Percentiles rank a stretch among this genome's conserved stretches.
Evolutionary conservation across 2,888 invertebrate species (phyloP).

Genomic region (Portevinia maculata): DNA sequence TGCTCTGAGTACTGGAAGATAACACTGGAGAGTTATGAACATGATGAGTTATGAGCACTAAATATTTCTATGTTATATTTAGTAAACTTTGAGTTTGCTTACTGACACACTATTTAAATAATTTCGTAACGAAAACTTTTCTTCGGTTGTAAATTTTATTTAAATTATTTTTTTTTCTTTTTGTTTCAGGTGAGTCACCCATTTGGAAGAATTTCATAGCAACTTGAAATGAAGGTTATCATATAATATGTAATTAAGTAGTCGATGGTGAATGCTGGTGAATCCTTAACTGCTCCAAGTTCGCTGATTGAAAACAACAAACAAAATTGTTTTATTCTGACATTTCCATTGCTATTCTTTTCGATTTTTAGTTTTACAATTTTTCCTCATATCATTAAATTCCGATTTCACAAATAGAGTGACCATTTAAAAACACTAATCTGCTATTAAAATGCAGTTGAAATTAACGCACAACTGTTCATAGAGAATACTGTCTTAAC

Average conservation of each 20-base stretch:
- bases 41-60: slow-evolving; percentile 16
- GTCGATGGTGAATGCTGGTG: not conserved
- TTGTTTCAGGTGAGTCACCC: slow-evolving; percentile 47
- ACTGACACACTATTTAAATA: not conserved
- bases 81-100: not conserved
- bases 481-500: no score
- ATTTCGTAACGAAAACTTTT: slow-evolving; percentile 9
- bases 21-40: slow-evolving; percentile 7
- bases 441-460: no score
- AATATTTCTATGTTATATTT: not conserved
- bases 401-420: no score
- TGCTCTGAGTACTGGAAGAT: slow-evolving; percentile 6
- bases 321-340: no score
- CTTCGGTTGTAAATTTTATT: slow-evolving; percentile 12
- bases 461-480: no score
- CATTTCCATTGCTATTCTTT: no score
- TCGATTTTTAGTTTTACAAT: no score
- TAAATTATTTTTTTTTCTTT: not conserved
- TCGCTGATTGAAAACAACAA: no score
- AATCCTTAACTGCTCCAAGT: not conserved
- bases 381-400: no score
- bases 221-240: not conserved
- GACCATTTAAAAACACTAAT: no score
- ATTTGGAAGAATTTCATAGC: not conserved
- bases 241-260: not conserved